A percentile compares a stretch with the other conserved stretches of the same genome.
Conservation (phyloP, 2,797 vertebrate species). For the Syndactyla subalaris region DNA sequence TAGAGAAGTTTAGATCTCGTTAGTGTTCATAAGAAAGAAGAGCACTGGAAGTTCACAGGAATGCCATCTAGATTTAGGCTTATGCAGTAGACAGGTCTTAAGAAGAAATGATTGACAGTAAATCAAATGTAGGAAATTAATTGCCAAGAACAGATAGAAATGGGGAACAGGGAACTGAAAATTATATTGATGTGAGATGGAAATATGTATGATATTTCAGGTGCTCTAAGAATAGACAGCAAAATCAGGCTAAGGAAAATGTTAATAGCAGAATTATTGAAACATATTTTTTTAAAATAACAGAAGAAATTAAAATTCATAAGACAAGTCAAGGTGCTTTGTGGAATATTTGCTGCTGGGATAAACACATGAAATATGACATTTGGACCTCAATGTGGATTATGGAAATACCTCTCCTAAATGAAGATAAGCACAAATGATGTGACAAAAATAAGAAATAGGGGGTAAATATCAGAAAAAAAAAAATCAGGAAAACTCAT, state of each 20-base stretch:
- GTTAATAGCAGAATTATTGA: neutral
- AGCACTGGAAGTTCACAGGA: neutral
- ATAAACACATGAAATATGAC: neutral
- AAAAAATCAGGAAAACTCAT: neutral
- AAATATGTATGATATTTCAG: neutral
- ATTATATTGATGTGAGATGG: neutral
- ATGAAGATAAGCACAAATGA: neutral
- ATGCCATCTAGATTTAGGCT: neutral
- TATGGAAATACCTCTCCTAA: neutral
- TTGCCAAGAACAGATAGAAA: neutral
- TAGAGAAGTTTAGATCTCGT: neutral
- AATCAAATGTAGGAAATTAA: neutral
- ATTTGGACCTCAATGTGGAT: neutral
- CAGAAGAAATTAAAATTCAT: neutral
- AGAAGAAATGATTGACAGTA: neutral
- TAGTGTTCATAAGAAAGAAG: neutral
- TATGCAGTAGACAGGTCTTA: neutral
- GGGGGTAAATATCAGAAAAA: neutral
- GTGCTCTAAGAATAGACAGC: neutral
- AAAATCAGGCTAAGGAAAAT: neutral
- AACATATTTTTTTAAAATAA: neutral
- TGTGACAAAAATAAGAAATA: neutral
- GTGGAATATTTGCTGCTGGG: neutral
- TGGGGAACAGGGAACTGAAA: neutral
- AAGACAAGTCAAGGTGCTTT: neutral